phyloP scores from a whole-genome alignment of 2,113 vertebrate species.

The Vulpes ferrilata region DNA sequence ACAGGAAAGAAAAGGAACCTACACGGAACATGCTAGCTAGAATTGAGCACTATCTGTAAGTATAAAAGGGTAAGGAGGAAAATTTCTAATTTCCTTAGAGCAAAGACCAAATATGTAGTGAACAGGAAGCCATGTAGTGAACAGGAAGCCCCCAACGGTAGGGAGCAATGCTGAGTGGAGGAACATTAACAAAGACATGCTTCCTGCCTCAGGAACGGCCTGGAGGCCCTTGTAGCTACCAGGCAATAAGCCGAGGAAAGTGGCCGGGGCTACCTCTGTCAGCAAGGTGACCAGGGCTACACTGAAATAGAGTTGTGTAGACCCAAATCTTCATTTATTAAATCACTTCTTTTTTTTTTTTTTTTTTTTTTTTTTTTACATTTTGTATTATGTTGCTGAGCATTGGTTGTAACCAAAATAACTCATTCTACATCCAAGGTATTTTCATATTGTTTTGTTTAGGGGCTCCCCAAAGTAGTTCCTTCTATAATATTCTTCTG shows the following conservation, averaged over 20 bases:
- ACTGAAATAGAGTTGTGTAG: neutral
- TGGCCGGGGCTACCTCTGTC: fast-evolving
- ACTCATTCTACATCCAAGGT: neutral
- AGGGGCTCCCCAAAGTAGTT: neutral
- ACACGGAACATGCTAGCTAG: neutral
- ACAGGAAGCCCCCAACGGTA: too few species aligned
- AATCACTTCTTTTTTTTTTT: neutral
- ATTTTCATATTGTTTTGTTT: neutral
- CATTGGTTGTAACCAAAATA: neutral
- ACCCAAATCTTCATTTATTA: neutral
- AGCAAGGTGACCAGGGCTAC: neutral
- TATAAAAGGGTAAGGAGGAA: neutral
- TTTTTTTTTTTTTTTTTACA: neutral
- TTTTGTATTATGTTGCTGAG: neutral
- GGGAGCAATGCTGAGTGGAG: neutral
- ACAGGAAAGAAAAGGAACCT: neutral
- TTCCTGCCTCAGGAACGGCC: neutral
- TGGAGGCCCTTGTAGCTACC: neutral
- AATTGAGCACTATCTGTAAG: neutral
- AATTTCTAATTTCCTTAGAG: neutral
- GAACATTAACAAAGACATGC: neutral
- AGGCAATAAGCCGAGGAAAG: neutral
- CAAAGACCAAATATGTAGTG: neutral
- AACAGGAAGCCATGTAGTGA: neutral
- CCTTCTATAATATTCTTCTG: neutral